Conservation (phyloP, 2,113 vertebrate genomes). For the Rhea pennata region DNA sequence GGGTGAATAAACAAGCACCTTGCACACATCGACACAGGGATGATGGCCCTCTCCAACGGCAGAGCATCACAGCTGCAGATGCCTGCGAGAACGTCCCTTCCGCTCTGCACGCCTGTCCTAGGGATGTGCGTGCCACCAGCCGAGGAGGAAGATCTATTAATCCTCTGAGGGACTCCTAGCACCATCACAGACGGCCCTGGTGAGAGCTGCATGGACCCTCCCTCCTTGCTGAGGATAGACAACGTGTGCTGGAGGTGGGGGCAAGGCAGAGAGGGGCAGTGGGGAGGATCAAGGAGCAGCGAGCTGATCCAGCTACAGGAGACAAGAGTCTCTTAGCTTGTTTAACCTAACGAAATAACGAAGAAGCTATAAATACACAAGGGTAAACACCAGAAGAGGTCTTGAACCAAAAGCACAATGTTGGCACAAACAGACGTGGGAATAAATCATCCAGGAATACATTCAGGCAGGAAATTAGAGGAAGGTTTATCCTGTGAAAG, state of each 20-base stretch:
- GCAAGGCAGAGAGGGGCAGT: neutral
- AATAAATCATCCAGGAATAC: constrained; percentile 61
- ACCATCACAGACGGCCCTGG: neutral
- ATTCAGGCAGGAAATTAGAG: constrained; percentile 24
- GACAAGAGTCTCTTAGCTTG: constrained; percentile 23
- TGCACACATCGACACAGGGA: neutral
- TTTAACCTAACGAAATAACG: neutral
- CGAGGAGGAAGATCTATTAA: neutral
- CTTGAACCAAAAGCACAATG: constrained; percentile 66
- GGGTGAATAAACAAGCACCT: neutral
- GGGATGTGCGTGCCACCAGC: neutral
- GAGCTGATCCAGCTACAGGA: neutral
- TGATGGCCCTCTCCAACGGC: neutral
- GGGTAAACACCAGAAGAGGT: constrained; percentile 58
- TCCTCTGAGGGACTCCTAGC: neutral
- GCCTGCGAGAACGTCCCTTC: no score
- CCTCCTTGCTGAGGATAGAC: neutral
- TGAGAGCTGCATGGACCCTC: neutral
- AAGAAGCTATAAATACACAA: constrained; percentile 61
- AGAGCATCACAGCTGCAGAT: no score
- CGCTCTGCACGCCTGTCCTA: neutral
- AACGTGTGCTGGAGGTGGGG: neutral
- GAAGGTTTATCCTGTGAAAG: neutral
- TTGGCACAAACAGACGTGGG: constrained; percentile 41
- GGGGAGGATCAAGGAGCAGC: neutral